Percentiles rank a stretch among this genome's conserved stretches.
These are phyloP conservation scores for Chaetodon trifasciatus DNA, from an alignment of 2,797 vertebrate genomes.

Conservation along the genomic window DNA sequence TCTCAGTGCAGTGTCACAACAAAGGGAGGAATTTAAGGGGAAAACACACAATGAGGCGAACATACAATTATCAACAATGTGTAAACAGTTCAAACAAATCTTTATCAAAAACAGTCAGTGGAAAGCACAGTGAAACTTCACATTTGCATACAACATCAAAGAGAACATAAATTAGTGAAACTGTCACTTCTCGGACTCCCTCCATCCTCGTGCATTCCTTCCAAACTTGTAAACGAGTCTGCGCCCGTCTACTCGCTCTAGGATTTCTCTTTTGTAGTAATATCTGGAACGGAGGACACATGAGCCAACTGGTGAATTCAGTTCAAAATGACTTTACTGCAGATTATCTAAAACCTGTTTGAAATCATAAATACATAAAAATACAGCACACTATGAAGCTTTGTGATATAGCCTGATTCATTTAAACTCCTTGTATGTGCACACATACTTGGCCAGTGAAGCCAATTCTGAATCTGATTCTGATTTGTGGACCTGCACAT, in stretches of 20 bases:
- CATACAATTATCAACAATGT: conserved; percentile 24
- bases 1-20: conserved; percentile 61
- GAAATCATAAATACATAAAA: neutral
- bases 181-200: conserved; percentile 91
- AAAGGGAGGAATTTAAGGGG: conserved; percentile 31
- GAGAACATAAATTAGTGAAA: conserved; percentile 72
- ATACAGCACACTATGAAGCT: neutral
- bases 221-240: conserved; percentile 99
- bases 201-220: conserved; percentile 96
- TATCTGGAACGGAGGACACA: conserved; percentile 86
- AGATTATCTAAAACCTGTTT: neutral
- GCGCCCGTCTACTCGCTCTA: conserved; percentile 97
- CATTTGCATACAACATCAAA: conserved; percentile 48
- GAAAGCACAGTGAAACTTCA: conserved; percentile 50
- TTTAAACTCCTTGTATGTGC: too few species aligned
- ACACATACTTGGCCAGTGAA: too few species aligned
- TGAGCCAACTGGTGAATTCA: neutral
- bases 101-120: conserved; percentile 44
- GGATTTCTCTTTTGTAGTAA: conserved; percentile 98
- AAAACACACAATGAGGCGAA: conserved; percentile 26
- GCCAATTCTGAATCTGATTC: too few species aligned
- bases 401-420: neutral
- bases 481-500: neutral
- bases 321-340: neutral
- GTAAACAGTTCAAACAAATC: conserved; percentile 59